Conservation (phyloP, 2,113 vertebrate species). For the Callipepla squamata region DNA sequence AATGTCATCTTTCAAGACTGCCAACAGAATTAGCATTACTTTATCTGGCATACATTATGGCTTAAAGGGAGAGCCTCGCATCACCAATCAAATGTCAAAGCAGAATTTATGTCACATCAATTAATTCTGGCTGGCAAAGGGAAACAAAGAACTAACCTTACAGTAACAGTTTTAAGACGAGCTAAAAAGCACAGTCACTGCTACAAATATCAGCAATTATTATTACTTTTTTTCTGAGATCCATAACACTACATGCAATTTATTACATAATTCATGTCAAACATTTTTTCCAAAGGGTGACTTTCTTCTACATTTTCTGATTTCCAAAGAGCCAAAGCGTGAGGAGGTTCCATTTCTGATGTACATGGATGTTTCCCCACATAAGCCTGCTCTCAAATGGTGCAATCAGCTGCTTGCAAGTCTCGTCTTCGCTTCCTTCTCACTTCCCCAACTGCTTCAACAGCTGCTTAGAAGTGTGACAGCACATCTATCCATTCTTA, state of each 20-base stretch:
- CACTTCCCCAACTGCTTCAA: not conserved
- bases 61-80: constrained; percentile 49
- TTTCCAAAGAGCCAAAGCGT: not conserved
- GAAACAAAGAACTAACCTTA: constrained; percentile 16
- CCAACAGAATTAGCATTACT: constrained; percentile 48
- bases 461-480: not conserved
- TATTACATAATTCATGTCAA: not conserved
- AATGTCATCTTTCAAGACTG: constrained; percentile 29
- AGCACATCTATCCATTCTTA: not conserved
- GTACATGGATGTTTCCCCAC: not conserved
- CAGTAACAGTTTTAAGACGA: constrained; percentile 20
- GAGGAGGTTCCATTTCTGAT: not conserved
- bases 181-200: not conserved
- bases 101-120: constrained; percentile 35
- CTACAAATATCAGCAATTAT: not conserved
- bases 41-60: constrained; percentile 31
- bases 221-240: not conserved
- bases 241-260: not conserved
- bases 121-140: constrained; percentile 39
- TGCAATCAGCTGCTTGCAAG: not conserved
- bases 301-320: accelerated
- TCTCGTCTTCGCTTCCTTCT: not conserved
- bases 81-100: constrained; percentile 47
- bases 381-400: not conserved
- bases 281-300: not conserved